phyloP scores from a whole-genome alignment of 2,888 invertebrate genomes.

The Cheilosia variabilis region DNA sequence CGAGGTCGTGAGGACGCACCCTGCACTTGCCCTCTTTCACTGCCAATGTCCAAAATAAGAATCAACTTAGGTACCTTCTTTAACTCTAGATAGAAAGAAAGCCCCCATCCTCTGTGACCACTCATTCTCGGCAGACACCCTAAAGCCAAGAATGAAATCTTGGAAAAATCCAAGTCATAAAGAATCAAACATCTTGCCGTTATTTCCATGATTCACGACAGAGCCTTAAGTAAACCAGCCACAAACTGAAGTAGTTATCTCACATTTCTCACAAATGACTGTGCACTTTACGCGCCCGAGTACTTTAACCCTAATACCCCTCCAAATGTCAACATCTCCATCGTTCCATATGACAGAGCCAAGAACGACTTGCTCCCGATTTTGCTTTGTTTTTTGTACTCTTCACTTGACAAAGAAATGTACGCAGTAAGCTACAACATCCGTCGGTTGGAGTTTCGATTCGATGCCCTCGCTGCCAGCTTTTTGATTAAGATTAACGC shows the following conservation, averaged over 20 bases:
- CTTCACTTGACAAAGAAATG: constrained; percentile 43
- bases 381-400: not conserved
- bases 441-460: constrained; percentile 34
- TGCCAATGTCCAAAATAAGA: too few relatives aligned
- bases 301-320: constrained; percentile 38
- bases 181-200: not conserved
- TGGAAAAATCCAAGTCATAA: not conserved
- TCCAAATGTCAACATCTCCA: constrained; percentile 4
- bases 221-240: constrained; percentile 15
- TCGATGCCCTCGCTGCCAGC: constrained; percentile 17
- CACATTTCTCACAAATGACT: constrained; percentile 53
- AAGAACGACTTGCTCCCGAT: constrained; percentile 38
- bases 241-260: constrained; percentile 31
- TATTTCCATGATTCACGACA: constrained; percentile 27
- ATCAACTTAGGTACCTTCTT: too few relatives aligned
- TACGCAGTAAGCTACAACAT: constrained; percentile 10
- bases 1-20: too few relatives aligned
- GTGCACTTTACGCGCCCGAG: constrained; percentile 8
- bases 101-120: too few relatives aligned
- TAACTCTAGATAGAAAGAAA: too few relatives aligned
- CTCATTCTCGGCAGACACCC: too few relatives aligned
- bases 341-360: constrained; percentile 42
- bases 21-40: too few relatives aligned
- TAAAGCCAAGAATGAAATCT: not conserved
- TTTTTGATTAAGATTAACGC: constrained; percentile 60